Evolutionary conservation across 2,888 invertebrate species (phyloP).

Genomic region (Hypolimnas misippus): DNA sequence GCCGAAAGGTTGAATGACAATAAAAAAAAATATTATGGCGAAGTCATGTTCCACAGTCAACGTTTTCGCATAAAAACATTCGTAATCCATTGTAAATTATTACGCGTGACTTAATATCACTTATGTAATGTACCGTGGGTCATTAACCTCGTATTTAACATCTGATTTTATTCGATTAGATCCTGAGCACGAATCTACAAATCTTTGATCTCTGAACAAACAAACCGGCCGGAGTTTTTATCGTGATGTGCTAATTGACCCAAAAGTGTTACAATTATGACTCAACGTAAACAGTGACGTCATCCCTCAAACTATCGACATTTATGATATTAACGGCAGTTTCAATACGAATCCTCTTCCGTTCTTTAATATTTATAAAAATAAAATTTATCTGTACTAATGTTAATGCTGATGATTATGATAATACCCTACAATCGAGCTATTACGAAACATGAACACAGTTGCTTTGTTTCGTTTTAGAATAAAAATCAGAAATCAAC

Average conservation of each 20-base stretch:
- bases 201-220: constrained; percentile 43
- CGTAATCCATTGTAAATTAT: constrained; percentile 45
- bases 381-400: not conserved
- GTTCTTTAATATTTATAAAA: not conserved
- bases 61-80: constrained; percentile 44
- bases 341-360: not conserved
- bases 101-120: constrained; percentile 47
- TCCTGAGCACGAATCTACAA: constrained; percentile 35
- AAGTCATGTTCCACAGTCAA: constrained; percentile 43
- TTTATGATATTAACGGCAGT: not conserved
- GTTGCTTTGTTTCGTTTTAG: too few species aligned
- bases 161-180: constrained; percentile 44
- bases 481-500: too few species aligned
- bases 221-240: constrained; percentile 42
- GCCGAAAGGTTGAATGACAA: constrained; percentile 29
- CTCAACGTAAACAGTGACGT: constrained; percentile 39
- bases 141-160: constrained; percentile 39
- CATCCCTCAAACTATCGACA: constrained; percentile 21
- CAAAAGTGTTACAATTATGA: constrained; percentile 46
- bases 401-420: too few species aligned
- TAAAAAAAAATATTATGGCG: constrained; percentile 38
- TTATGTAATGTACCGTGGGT: constrained; percentile 41
- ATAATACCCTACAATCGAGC: too few species aligned
- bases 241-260: constrained; percentile 44
- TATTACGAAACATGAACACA: too few species aligned